These are phyloP conservation scores for Gymnoscopelus braueri DNA, from an alignment of 2,797 vertebrate species.

Conservation along the genomic window DNA sequence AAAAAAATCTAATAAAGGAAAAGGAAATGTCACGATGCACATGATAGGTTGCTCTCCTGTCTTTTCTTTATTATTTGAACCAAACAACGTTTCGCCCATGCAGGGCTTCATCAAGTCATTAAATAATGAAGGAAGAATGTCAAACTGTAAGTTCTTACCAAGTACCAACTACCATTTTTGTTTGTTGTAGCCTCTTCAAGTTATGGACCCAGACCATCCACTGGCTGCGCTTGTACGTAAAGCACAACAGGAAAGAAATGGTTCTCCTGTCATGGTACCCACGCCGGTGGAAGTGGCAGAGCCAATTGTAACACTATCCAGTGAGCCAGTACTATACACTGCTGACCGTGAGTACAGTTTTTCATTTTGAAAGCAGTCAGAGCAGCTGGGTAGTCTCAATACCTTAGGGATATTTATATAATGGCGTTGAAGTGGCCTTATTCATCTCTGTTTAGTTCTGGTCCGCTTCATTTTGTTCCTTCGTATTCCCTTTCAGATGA, in stretches of 20 bases:
- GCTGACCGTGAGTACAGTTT: constrained; percentile 90
- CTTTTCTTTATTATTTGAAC: too few relatives aligned
- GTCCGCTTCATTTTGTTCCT: constrained; percentile 10
- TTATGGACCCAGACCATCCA: constrained; percentile 97
- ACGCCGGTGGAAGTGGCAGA: constrained; percentile 71
- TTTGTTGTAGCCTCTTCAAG: constrained; percentile 88
- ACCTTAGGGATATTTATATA: background rate
- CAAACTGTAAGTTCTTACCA: background rate
- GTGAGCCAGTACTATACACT: constrained; percentile 82
- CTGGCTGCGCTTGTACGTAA: constrained; percentile 92
- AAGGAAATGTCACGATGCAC: too few relatives aligned
- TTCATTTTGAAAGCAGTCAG: background rate
- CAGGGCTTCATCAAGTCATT: too few relatives aligned
- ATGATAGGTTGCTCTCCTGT: too few relatives aligned
- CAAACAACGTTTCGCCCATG: too few relatives aligned
- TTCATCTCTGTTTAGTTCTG: constrained; percentile 2
- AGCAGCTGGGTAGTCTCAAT: background rate
- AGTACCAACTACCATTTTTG: background rate
- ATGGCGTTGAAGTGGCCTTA: background rate
- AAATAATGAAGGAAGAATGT: too few relatives aligned
- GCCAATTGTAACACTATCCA: constrained; percentile 38
- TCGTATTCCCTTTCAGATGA: background rate
- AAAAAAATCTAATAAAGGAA: background rate
- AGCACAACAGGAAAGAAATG: constrained; percentile 87
- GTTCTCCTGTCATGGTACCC: constrained; percentile 56